A percentile compares a stretch with the other conserved stretches of the same genome.
Conservation (phyloP, 1,140 invertebrate species). For the Drosophila repletoides region DNA sequence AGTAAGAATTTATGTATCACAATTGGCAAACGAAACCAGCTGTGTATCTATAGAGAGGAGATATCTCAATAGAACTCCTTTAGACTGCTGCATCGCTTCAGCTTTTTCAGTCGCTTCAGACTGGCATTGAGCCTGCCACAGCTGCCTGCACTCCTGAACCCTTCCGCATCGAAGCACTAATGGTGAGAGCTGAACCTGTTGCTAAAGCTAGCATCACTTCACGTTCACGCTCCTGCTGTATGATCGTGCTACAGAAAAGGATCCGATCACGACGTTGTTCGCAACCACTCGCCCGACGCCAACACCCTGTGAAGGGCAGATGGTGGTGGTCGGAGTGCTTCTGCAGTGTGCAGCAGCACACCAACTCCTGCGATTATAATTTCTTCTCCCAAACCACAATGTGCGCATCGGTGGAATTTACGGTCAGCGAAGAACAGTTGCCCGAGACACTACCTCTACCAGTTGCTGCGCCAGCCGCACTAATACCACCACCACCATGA, state of each 20-base stretch:
- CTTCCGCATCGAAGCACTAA: constrained; percentile 17
- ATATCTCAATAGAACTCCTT: constrained; percentile 64
- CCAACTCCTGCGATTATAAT: constrained; percentile 85
- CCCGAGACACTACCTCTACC: constrained; percentile 24
- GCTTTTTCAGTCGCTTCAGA: constrained; percentile 67
- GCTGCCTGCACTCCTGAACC: not conserved
- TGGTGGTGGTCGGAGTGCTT: constrained; percentile 68
- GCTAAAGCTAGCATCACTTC: constrained; percentile 12
- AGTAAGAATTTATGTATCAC: not conserved
- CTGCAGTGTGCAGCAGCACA: constrained; percentile 73
- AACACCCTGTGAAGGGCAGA: constrained; percentile 53
- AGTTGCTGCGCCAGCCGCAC: not conserved
- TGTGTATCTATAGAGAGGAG: not conserved
- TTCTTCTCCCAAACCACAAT: constrained; percentile 96
- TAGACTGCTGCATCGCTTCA: constrained; percentile 75
- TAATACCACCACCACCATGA: no score
- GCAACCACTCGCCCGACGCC: constrained; percentile 43
- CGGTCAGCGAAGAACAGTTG: constrained; percentile 82
- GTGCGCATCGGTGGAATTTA: constrained; percentile 91
- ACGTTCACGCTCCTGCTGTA: constrained; percentile 45
- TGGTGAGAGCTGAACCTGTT: constrained; percentile 7
- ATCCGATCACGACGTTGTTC: constrained; percentile 62
- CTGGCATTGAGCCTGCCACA: constrained; percentile 57
- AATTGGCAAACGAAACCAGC: not conserved
- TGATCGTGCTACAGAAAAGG: constrained; percentile 66